phyloP scores from a whole-genome alignment of 2,797 vertebrate genomes.

The Lateolabrax maculatus region DNA sequence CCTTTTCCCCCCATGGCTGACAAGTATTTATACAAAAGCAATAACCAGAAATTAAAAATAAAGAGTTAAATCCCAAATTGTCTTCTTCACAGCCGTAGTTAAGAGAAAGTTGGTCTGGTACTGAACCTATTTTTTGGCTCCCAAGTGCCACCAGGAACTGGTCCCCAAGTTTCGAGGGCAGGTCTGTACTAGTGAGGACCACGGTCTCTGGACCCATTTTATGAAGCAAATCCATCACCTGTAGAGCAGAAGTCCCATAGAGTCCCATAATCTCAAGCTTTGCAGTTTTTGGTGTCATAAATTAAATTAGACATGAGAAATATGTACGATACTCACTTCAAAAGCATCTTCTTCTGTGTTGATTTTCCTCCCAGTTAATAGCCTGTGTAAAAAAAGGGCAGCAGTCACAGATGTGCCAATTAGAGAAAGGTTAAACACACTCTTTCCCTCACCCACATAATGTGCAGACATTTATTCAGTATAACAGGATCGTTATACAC shows the following conservation, averaged over 20 bases:
- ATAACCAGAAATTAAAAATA: neutral
- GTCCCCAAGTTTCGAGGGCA: slow-evolving; percentile 87
- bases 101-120: neutral
- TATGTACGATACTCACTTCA: slow-evolving; percentile 80
- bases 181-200: slow-evolving; percentile 96
- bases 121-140: slow-evolving; percentile 91
- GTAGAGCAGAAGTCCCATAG: slow-evolving; percentile 34
- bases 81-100: neutral
- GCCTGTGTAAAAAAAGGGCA: slow-evolving; percentile 75
- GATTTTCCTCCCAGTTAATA: slow-evolving; percentile 93
- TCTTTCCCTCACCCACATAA: neutral
- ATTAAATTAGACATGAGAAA: slow-evolving; percentile 4
- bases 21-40: neutral
- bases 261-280: neutral
- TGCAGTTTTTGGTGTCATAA: neutral
- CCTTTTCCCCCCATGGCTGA: neutral
- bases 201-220: slow-evolving; percentile 95
- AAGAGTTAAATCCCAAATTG: neutral
- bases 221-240: slow-evolving; percentile 97
- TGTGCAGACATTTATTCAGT: neutral
- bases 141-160: slow-evolving; percentile 93
- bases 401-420: neutral
- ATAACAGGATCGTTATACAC: neutral
- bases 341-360: slow-evolving; percentile 91
- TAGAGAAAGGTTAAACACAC: neutral